Evolutionary conservation across 1,140 invertebrate species (phyloP), one percentile per base, ranked within the genome.

Genomic region (Euwallacea similis): DNA sequence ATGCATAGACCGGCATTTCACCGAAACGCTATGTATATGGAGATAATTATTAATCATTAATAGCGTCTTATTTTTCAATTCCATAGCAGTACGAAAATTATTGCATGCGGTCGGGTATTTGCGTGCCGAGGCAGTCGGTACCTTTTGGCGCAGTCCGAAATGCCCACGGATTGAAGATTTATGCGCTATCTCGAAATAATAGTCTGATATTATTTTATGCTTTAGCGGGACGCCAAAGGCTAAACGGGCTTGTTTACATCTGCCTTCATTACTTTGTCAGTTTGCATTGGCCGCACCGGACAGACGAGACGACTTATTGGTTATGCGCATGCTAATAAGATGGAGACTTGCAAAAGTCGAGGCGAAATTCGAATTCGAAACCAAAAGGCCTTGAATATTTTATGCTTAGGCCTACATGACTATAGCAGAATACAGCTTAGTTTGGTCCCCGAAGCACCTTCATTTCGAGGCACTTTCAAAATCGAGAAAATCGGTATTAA

Each of bases 121-220:
- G 67, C 67, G 67, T 69, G 67, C 59, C 50, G 58, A 15, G 6
- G 54, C 54, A 16, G 55, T 46, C 66, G 56, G 67, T 69, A 62
- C 67, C 67, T 69, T 69, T 69, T 69, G 67, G 67, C 50, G 41
- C 53, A 61, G 64, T 10, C 63, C 55, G 56, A 69, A 69, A 63
- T 65, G 53, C 75, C 75, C 62, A 71, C 66, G 58, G 70, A 73
- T 66, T 65, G 64, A 68, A 76, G 74, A 75, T 76, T 76, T 76
- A 76, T 76, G 58, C 50, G 61, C 58, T 21, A 72, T 69, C 71
- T 72, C 73, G 62, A 72, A 76, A 76, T 76, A 76, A 76, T 76
- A 73, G 75, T 73, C 75, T 71, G 75, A 75, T 76, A 76, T 76
- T 75, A 73, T 69, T 76, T 75, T 76, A 76, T 76, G 75, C 73